Percentiles rank a stretch among this genome's conserved stretches.
Conservation (phyloP, 1,140 invertebrate genomes). For the Hesperophylax magnus region DNA sequence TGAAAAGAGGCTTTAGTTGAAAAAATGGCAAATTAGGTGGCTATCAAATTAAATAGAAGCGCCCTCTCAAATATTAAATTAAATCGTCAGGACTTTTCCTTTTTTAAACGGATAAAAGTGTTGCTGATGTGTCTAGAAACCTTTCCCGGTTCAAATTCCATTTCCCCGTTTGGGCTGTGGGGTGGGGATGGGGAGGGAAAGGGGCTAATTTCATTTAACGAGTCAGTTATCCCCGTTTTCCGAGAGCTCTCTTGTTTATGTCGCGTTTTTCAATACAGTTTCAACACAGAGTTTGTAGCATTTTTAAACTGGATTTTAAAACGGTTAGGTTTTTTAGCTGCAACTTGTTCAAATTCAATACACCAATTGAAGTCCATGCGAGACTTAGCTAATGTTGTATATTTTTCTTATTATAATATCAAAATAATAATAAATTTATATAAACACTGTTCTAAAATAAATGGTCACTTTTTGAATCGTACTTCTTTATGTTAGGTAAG, state of each 20-base stretch:
- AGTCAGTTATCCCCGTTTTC: constrained; percentile 56
- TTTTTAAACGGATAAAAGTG: constrained; percentile 42
- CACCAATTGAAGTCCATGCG: no score
- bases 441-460: no score
- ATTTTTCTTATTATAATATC: no score
- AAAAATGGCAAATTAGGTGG: constrained; percentile 38
- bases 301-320: no score
- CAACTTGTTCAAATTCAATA: no score
- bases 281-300: no score
- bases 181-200: background rate
- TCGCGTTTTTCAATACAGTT: constrained; percentile 4
- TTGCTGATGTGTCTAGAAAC: constrained; percentile 36
- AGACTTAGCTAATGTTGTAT: no score
- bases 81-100: constrained; percentile 24
- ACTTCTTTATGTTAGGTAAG: no score
- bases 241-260: constrained; percentile 49
- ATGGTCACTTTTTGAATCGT: no score
- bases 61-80: constrained; percentile 40
- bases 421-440: no score
- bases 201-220: constrained; percentile 58
- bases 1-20: background rate
- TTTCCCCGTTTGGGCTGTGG: constrained; percentile 6
- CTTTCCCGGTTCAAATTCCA: constrained; percentile 35
- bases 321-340: no score
- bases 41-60: constrained; percentile 33